phyloP scores from a whole-genome alignment of 2,113 vertebrate species.

The Pterocles burchelli region DNA sequence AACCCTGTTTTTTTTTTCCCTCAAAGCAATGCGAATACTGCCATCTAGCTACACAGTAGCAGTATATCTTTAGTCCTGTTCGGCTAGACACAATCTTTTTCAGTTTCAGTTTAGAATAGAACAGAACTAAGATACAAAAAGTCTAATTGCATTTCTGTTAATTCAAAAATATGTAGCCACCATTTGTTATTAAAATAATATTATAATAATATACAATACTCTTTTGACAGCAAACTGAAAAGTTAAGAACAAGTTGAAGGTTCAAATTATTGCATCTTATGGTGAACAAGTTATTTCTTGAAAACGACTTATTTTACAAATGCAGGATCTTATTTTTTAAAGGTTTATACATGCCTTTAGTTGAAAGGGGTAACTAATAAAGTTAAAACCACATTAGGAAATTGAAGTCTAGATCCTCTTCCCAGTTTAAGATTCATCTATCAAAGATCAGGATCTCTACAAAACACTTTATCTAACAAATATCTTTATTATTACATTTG shows the following conservation, averaged over 20 bases:
- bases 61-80: neutral
- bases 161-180: neutral
- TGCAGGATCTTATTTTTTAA: neutral
- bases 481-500: neutral
- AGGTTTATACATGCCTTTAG: neutral
- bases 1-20: neutral
- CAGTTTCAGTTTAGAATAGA: neutral
- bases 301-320: neutral
- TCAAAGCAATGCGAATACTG: conserved; percentile 51
- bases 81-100: neutral
- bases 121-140: neutral
- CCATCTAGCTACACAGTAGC: conserved; percentile 50
- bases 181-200: neutral
- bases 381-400: neutral
- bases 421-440: neutral
- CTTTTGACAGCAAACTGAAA: neutral
- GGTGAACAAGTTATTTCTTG: neutral
- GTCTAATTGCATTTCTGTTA: neutral
- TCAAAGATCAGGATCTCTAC: neutral
- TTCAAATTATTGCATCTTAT: neutral
- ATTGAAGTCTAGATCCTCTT: neutral
- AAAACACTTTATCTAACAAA: neutral
- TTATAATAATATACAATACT: neutral
- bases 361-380: neutral
- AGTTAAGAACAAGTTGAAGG: neutral